Conservation (phyloP, 1,140 invertebrate species). For the Plectus sambesii region DNA sequence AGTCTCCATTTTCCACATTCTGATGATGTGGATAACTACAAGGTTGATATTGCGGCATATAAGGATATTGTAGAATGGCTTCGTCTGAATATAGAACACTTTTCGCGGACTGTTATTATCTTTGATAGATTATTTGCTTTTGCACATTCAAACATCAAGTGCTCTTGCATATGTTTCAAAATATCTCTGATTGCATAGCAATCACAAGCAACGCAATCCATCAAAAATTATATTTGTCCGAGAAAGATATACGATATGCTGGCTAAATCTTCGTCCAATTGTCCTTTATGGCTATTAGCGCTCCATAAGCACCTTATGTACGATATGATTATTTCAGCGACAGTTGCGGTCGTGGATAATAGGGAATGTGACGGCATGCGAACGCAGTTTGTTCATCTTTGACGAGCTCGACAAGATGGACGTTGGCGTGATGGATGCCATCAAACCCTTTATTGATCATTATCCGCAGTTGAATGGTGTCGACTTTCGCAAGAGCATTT, state of each 20-base stretch:
- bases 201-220: conserved; percentile 6
- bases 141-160: too few species aligned
- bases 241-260: too few species aligned
- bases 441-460: conserved; percentile 81
- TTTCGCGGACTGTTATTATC: too few species aligned
- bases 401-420: conserved; percentile 95
- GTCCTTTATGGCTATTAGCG: too few species aligned
- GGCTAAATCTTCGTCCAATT: too few species aligned
- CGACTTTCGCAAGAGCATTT: conserved; percentile 60
- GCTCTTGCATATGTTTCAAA: too few species aligned
- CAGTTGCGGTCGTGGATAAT: conserved; percentile 54
- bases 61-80: too few species aligned
- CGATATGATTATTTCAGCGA: conserved; percentile 48
- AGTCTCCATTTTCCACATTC: conserved; percentile 63
- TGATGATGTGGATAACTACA: conserved; percentile 48
- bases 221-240: too few species aligned
- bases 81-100: too few species aligned
- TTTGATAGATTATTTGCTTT: too few species aligned
- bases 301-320: too few species aligned
- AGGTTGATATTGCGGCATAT: conserved; percentile 39
- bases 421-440: conserved; percentile 62
- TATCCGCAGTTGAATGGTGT: conserved; percentile 54
- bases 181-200: too few species aligned
- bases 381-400: conserved; percentile 75
- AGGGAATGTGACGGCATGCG: conserved; percentile 58